Evolutionary conservation across 2,888 invertebrate species (phyloP).

Genomic region (Adineta ricciae): DNA sequence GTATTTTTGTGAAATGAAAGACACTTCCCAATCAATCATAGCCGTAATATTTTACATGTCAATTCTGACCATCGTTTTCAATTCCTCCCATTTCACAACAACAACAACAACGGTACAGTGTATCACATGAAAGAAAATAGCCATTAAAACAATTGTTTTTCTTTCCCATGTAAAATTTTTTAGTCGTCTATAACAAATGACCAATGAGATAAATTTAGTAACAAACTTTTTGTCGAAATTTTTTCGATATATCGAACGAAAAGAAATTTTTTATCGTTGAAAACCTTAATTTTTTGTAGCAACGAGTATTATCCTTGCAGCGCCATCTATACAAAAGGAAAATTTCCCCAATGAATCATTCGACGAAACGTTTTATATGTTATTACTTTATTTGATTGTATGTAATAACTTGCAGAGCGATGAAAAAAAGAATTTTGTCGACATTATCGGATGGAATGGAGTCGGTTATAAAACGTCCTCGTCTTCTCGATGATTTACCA

Average conservation of each 20-base stretch:
- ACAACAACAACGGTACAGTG: neutral
- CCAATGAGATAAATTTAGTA: neutral
- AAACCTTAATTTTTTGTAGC: too few relatives aligned
- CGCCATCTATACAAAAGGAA: neutral
- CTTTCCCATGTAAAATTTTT: neutral
- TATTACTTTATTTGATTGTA: neutral
- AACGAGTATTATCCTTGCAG: neutral
- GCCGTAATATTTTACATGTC: too few relatives aligned
- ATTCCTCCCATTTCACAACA: neutral
- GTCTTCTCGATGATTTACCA: neutral
- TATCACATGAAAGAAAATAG: neutral
- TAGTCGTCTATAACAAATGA: neutral
- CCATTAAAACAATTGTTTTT: neutral
- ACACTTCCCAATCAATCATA: too few relatives aligned
- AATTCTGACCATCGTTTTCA: too few relatives aligned
- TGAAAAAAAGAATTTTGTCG: neutral
- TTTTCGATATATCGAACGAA: too few relatives aligned
- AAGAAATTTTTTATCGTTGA: too few relatives aligned
- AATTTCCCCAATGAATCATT: neutral
- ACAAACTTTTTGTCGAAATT: too few relatives aligned
- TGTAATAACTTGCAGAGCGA: neutral
- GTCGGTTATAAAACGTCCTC: neutral
- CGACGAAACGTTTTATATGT: neutral
- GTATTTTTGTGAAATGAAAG: too few relatives aligned
- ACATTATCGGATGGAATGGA: neutral